Evolutionary conservation across 2,888 invertebrate species (phyloP).

Genomic region (Amitus sp.): DNA sequence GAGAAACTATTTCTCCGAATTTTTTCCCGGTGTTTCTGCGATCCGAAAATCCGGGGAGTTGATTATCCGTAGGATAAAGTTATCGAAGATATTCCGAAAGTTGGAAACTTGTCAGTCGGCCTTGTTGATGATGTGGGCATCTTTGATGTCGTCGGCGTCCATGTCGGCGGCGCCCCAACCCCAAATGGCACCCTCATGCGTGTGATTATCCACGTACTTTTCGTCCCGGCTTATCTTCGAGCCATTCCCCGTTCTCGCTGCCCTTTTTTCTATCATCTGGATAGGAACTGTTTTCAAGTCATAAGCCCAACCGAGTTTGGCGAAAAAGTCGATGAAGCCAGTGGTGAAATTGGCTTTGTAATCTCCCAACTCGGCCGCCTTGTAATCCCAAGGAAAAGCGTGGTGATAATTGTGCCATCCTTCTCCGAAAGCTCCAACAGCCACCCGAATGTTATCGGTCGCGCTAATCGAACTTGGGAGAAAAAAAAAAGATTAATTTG

Average conservation of each 20-base stretch:
- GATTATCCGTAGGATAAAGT: neutral
- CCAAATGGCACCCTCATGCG: conserved; percentile 72
- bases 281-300: conserved; percentile 83
- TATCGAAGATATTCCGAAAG: neutral
- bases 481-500: neutral
- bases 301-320: conserved; percentile 82
- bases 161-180: conserved; percentile 87
- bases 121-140: conserved; percentile 59
- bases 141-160: conserved; percentile 73
- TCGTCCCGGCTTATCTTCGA: conserved; percentile 64
- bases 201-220: conserved; percentile 58
- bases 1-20: neutral
- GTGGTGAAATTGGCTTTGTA: conserved; percentile 74
- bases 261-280: conserved; percentile 77
- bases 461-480: conserved; percentile 73
- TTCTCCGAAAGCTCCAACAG: conserved; percentile 76
- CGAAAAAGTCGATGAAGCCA: conserved; percentile 75
- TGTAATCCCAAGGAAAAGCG: conserved; percentile 87
- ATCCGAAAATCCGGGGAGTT: too few relatives aligned
- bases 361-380: conserved; percentile 77
- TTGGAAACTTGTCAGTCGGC: conserved; percentile 42
- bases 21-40: too few relatives aligned
- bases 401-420: conserved; percentile 94
- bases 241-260: conserved; percentile 80
- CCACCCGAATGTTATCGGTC: conserved; percentile 76